Evolutionary conservation across 2,797 vertebrate genomes (phyloP), one percentile per base, ranked within the genome.

Genomic region (Tolypeutes matacus): DNA sequence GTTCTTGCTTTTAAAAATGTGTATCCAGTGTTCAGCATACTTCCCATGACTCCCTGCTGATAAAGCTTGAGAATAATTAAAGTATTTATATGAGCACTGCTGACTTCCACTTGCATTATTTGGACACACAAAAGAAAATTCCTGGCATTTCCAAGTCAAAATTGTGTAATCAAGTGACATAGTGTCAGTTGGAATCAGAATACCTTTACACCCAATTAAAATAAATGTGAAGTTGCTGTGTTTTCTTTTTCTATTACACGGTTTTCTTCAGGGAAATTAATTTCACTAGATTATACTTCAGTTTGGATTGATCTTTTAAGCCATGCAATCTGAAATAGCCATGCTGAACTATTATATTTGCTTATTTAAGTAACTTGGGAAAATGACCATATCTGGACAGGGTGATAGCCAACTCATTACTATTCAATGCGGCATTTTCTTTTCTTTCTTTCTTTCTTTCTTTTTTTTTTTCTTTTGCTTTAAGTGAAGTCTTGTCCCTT

Each of bases 401-500:
- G 36, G 29, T 60, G 92, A 96, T 97, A 96, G 91, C 36, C 76
- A 89, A 91, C 27, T 70, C 89, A 39, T 86, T 82, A 65, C 62
- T 89, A 94, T 96, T 95, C 70, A 94, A 83, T 92, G 90, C 70
- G 27, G 46, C 95, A 39, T 39, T 39, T 39, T 39, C 97, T 72
- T 39, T 64, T 89, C 34, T 15, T 14, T 29, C 39, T 64, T 53
- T 27, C 2, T n/a, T 77, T 80, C 53, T 56, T 73, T 27, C 2
- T n/a, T 77, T 80, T 56, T 56, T 73, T n/a, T n/a, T 23, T 89
- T 96, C 95, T 95, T 67, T 89, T 56, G 84, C 15, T 95, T 96
- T 96, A 97, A 98, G 70, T 42, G 5, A 97, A 97, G 86, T 69
- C 58, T 77, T 97, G 93, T 96, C 78, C 86, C 83, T 94, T 98